Evolutionary conservation across 2,888 invertebrate genomes (phyloP).

Genomic region (Himalopsyche japonica): DNA sequence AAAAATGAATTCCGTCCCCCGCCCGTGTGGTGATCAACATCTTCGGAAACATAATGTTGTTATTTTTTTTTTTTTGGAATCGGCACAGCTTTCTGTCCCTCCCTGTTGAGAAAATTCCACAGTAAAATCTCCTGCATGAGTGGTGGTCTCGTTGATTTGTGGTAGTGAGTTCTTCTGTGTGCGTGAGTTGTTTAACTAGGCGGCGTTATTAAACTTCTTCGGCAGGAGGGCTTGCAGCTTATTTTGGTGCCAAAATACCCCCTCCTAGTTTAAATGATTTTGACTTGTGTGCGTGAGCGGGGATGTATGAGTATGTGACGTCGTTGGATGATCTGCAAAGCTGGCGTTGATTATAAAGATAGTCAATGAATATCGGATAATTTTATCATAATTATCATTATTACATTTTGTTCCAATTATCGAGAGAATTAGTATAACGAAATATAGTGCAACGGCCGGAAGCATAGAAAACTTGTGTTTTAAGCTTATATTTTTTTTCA

Average conservation of each 20-base stretch:
- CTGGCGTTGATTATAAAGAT: not conserved
- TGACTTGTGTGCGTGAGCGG: not conserved
- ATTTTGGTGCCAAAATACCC: not conserved
- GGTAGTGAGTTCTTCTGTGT: not conserved
- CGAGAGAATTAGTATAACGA: too few species aligned
- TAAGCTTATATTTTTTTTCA: too few species aligned
- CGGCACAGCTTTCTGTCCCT: not conserved
- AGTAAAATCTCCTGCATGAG: not conserved
- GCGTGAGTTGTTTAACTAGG: not conserved
- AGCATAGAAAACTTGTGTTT: too few species aligned
- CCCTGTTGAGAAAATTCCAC: not conserved
- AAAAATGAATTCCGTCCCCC: not conserved
- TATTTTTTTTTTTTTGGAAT: not conserved
- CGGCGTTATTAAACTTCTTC: not conserved
- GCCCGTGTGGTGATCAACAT: not conserved
- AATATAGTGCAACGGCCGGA: too few species aligned
- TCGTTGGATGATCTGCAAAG: not conserved
- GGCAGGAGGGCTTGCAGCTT: not conserved
- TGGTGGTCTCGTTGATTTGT: not conserved
- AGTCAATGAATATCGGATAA: not conserved
- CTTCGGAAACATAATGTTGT: not conserved
- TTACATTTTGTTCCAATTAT: too few species aligned
- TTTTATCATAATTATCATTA: not conserved
- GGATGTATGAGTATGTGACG: not conserved
- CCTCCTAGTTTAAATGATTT: not conserved